These are phyloP conservation scores for Fissipunctia ypsillon DNA, from an alignment of 2,888 invertebrate genomes.

Conservation along the genomic window DNA sequence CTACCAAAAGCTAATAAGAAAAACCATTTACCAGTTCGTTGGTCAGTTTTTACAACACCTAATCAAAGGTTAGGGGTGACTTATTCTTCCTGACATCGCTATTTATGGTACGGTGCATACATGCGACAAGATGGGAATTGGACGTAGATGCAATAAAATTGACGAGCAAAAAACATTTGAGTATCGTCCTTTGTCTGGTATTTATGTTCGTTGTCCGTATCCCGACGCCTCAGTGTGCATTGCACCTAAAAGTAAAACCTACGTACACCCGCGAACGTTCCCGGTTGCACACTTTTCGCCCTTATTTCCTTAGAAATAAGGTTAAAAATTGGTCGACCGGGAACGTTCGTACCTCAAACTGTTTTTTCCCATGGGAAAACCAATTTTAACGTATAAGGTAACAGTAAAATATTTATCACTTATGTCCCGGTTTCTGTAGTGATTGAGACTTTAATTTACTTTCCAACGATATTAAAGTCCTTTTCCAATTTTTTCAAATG, in stretches of 20 bases:
- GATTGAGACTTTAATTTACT: not conserved
- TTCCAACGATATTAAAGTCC: not conserved
- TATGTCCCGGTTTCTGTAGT: not conserved
- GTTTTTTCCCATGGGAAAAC: not conserved
- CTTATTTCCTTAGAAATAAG: no score
- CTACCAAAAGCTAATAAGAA: no score
- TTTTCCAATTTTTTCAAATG: not conserved
- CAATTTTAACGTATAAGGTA: not conserved
- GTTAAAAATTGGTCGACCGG: no score
- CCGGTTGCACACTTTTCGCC: no score
- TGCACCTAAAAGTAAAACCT: not conserved
- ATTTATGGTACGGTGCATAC: not conserved
- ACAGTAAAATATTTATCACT: slow-evolving; percentile 17
- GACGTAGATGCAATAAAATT: slow-evolving; percentile 7
- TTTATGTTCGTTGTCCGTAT: no score
- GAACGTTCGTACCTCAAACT: not conserved
- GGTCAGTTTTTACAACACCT: not conserved
- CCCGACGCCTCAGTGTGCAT: not conserved
- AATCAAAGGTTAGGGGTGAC: not conserved
- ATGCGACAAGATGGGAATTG: not conserved
- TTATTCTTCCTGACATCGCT: not conserved
- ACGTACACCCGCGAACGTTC: no score
- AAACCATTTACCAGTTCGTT: not conserved
- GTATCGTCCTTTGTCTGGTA: not conserved
- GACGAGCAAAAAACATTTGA: not conserved